Base-by-base conservation (phyloP, 2,797 vertebrate genomes). In the Chanos chanos region DNA sequence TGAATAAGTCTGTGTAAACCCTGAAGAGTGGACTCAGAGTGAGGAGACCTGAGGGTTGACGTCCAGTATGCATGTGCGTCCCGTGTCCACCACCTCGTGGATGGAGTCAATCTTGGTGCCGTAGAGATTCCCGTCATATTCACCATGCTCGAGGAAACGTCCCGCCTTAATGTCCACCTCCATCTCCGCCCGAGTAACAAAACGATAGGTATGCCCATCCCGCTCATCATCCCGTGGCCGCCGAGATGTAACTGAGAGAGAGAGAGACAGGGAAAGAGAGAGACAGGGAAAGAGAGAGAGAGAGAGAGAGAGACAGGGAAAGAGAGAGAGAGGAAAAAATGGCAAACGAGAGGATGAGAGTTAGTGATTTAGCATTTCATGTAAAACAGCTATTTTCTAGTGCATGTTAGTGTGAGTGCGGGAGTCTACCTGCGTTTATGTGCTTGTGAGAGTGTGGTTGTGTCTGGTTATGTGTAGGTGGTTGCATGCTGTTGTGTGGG, bases 41-140 rank as follows among this genome's bases (percentile, higher is more conserved):
- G 22, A 15, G n/a, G 47, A 44, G n/a, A 96, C 96, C 90, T 99
- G 96, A 18, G 96, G 95, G 84, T 98, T 98, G 66, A 99, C 94
- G 0, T 99, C 96, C 78, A 99, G 88, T 80, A 99, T 98, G 81
- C 96, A 99, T 45, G 93, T 97, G 57, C 93, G 86, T 66, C 94
- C 93, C 0, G 91, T 90, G 61, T 86, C 83, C 72, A 97, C 93
- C 78, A 98, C 96, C 80, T 96, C 92, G 21, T 95, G 94, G 73
- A 99, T 96, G 71, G 96, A 98, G 68, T 96, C 91, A 0, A 99
- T 98, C 85, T 97, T 98, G 31, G 96, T 99, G 71, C 97, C 97
- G 24, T 99, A 99, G 51, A 99, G 92, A 82, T 99, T 98, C 27
- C 94, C 94, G 61, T 99, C 97, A 4, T 99, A 99, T 70, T 99